Percentiles rank a stretch among this genome's conserved stretches.
These are phyloP conservation scores for Catamblyrhynchus diadema DNA, from an alignment of 2,797 vertebrate genomes.

Conservation along the genomic window DNA sequence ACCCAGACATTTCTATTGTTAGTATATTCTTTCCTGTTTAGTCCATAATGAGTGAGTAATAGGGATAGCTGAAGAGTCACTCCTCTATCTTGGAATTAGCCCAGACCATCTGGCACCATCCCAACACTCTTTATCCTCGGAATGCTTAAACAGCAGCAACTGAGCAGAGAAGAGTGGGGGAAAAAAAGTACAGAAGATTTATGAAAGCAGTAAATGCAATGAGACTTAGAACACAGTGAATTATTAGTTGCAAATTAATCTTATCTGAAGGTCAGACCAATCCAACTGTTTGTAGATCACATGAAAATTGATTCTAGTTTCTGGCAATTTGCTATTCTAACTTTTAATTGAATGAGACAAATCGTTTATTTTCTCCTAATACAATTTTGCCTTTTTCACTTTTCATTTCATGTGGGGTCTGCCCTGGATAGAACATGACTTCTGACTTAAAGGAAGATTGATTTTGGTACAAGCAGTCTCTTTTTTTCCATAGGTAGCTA, in stretches of 20 bases:
- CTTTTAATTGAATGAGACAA: background rate
- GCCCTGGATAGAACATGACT: background rate
- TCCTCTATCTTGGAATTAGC: background rate
- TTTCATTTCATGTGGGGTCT: background rate
- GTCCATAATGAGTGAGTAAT: background rate
- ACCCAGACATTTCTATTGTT: rapidly evolving
- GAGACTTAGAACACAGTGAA: background rate
- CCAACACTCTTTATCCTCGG: background rate
- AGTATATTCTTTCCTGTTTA: background rate
- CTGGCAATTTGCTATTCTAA: background rate
- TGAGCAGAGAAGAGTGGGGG: background rate
- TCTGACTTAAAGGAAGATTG: background rate
- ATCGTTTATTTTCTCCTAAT: background rate
- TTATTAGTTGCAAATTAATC: conserved; percentile 29
- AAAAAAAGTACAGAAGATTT: background rate
- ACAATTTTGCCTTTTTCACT: background rate
- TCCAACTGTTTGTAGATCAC: background rate
- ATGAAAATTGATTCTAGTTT: background rate
- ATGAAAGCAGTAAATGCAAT: background rate
- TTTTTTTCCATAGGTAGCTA: background rate
- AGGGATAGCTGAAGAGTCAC: background rate
- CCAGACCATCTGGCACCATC: background rate
- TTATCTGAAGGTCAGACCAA: background rate
- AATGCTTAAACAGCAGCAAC: background rate
- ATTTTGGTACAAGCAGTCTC: background rate